phyloP scores from a whole-genome alignment of 2,113 vertebrate genomes.

The Gasterosteus aculeatus region DNA sequence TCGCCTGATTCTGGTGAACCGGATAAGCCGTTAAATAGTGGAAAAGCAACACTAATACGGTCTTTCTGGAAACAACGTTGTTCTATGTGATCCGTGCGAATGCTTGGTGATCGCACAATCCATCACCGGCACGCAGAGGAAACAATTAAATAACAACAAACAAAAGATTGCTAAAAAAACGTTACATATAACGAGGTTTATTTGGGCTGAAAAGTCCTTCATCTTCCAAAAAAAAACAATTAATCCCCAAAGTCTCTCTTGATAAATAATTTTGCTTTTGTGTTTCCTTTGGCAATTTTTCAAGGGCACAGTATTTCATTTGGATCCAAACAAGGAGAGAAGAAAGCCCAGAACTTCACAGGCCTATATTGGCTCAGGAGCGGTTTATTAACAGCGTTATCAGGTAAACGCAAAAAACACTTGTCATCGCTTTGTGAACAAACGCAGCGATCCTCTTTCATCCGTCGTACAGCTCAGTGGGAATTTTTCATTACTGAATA shows the following conservation, averaged over 20 bases:
- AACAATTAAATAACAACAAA: constrained; percentile 20
- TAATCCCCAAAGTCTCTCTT: constrained; percentile 61
- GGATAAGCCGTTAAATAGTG: not conserved
- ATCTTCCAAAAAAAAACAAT: constrained; percentile 48
- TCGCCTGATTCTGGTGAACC: not conserved
- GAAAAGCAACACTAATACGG: not conserved
- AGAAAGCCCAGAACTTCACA: constrained; percentile 46
- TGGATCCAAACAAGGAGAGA: constrained; percentile 46
- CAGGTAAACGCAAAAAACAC: constrained; percentile 74
- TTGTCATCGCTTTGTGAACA: constrained; percentile 61
- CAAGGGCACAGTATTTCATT: constrained; percentile 60
- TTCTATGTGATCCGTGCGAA: not conserved
- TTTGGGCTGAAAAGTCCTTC: constrained; percentile 29
- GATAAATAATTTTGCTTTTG: constrained; percentile 55
- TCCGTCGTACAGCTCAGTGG: constrained; percentile 56
- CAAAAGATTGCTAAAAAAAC: not conserved
- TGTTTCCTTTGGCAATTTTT: constrained; percentile 64
- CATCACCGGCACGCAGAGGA: constrained; percentile 5
- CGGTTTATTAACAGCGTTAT: constrained; percentile 72
- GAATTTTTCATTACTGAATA: constrained; percentile 46
- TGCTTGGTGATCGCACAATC: not conserved
- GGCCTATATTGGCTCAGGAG: constrained; percentile 59
- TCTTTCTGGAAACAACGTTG: not conserved
- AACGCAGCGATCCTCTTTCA: constrained; percentile 63
- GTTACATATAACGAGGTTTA: not conserved